Base-by-base conservation (phyloP, 2,888 invertebrate genomes). In the Eupithecia dodoneata region DNA sequence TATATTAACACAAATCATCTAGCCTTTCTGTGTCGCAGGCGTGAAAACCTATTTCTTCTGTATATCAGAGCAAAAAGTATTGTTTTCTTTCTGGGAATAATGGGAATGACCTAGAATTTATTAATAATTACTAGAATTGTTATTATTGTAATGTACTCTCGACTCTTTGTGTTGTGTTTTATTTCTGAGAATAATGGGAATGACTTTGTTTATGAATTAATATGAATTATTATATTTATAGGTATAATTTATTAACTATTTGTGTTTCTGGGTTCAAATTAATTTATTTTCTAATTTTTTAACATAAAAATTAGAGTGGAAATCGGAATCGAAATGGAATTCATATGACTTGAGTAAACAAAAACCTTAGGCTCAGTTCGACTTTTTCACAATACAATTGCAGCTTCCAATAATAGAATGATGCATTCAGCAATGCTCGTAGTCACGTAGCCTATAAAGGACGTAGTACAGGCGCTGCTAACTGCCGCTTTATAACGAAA, bases 361-460 rank as follows among this genome's bases (percentile, higher is more conserved):
- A 4, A 47, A 52, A 52, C 12, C 52, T 13, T 2, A 52, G 5
- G 52, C 15, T 52, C 10, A 15, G 52, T 52, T 52, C 52, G n/a
- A 5, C 5, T 52, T 49, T 55, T 18, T n/a, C n/a, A 18, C 9
- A 18, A 9, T 59, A 55, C 55, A 55, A 55, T 55, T 55, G n/a
- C 55, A 9, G 66, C 4, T 12, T 18, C 63, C 63, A 30, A 63
- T 63, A 4, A 4, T 30, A 30, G 30, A 18, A 30, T 72, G 74
- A 72, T 67, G 52, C 73, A 69, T 80, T 80, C 77, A 77, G 67
- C 77, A 44, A 15, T 47, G 75, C 47, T 7, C 55, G 55, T 55
- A 77, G 80, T 80, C 81, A 83, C 82, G 81, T 80, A 75, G 42
- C 70, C 49, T 74, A 80, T 81, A 80, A 83, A 82, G 79, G 72